Evolutionary conservation across 2,113 vertebrate genomes (phyloP).

Genomic region (Odontophorus gujanensis): DNA sequence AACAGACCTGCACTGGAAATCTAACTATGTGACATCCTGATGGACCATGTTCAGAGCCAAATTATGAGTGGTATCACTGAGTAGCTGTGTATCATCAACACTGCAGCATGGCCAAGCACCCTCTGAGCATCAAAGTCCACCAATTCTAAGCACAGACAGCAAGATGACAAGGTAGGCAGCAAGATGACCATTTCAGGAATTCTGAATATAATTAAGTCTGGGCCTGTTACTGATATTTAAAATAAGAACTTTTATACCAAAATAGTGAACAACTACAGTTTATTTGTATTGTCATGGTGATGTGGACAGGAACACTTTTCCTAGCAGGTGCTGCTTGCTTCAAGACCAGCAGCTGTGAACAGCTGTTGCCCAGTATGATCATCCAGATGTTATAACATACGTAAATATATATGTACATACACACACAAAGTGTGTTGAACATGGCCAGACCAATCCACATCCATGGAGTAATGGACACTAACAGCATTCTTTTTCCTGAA

Average conservation of each 20-base stretch:
- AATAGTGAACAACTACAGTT: not conserved
- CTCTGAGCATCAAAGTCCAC: not conserved
- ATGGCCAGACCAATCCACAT: not conserved
- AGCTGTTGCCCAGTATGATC: not conserved
- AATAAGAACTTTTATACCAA: not conserved
- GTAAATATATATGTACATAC: not conserved
- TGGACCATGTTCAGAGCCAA: not conserved
- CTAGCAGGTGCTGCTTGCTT: not conserved
- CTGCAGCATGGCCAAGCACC: not conserved
- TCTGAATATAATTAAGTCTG: not conserved
- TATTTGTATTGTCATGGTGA: not conserved
- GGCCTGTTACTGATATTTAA: not conserved
- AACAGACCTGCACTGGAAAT: not conserved
- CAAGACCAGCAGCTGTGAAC: not conserved
- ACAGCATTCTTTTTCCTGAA: not conserved
- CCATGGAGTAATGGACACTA: not conserved
- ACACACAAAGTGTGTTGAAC: not conserved
- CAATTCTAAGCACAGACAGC: not conserved
- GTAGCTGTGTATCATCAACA: not conserved
- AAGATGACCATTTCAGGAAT: not conserved
- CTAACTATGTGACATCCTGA: not conserved
- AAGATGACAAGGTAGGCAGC: not conserved
- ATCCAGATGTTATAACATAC: not conserved
- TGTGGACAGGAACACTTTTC: not conserved
- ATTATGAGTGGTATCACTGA: not conserved